Evolutionary conservation across 23 tunicate species (phyloP), one percentile per base, ranked within the genome.

Genomic region (Halocynthia aurantium): DNA sequence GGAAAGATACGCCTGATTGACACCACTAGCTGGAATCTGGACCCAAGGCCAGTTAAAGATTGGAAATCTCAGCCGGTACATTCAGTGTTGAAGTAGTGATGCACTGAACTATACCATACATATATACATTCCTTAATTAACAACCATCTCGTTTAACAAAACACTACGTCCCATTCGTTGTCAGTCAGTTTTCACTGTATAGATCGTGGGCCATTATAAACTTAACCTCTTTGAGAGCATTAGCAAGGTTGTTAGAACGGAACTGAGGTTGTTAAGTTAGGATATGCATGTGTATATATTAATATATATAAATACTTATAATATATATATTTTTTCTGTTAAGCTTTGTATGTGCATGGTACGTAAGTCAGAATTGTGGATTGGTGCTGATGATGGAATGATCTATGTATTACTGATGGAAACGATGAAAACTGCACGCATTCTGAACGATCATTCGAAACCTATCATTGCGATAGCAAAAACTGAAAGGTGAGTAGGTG

Each of bases 41-140:
- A 88, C 63, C 57, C 84, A 8, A 53, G 81, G 7, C 88, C 95
- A 44, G 84, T 88, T 51, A 88, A 83, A 58, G 95, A 88, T 44
- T 88, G 84, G 69, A 51, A 60, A 0, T 71, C 85, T 11, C 71
- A 88, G 17, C 84, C 78, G 77, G 95, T 88, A 58, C 12, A 81
- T 56, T 13, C 15, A 13, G 63, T 58, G 17, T 58, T 58, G 4
- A 31, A 31, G 44, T 4, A 31, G 4, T 31, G 44, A 31, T 31
- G 44, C 44, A 31, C 4, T 31, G 44, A 31, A 31, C 44, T 31
- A 31, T 31, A 31, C 44, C 44, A 31, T 31, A 31, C 44, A 31
- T 31, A 31, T 31, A 31, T 31, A 31, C 44, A 31, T 31, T 31
- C 44, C 44, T 31, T 31, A 31, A 1, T 31, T 31, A 4, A 31